phyloP scores from a whole-genome alignment of 2,113 vertebrate species.

The Osmerus mordax region DNA sequence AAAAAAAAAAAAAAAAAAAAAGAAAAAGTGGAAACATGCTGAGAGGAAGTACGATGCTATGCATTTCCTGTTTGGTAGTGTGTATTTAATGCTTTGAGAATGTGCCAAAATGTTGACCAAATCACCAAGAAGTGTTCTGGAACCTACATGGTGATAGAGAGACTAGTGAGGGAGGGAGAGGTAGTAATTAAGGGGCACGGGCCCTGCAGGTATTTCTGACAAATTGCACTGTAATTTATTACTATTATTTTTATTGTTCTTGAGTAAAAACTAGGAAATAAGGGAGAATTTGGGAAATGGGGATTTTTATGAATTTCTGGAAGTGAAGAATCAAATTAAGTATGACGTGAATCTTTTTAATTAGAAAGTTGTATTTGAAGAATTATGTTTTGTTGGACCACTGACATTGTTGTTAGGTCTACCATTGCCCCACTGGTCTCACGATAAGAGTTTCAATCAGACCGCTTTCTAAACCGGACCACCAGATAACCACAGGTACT shows the following conservation, averaged over 20 bases:
- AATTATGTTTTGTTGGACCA: conserved; percentile 34
- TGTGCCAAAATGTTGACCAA: conserved; percentile 55
- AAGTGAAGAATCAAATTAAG: conserved; percentile 25
- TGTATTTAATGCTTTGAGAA: conserved; percentile 24
- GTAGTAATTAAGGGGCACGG: conserved; percentile 14
- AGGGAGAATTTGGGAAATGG: conserved; percentile 19
- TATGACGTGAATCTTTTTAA: conserved; percentile 14
- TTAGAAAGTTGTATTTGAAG: conserved; percentile 36
- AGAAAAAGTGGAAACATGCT: neutral
- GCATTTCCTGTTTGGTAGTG: conserved; percentile 10
- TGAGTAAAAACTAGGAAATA: conserved; percentile 30
- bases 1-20: no score
- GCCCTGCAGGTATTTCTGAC: conserved; percentile 49
- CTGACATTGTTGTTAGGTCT: conserved; percentile 22
- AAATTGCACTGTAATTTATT: conserved; percentile 73
- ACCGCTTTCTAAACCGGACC: conserved; percentile 39
- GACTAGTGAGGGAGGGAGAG: neutral
- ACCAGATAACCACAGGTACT: conserved; percentile 44
- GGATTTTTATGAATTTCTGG: conserved; percentile 39
- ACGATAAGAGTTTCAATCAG: conserved; percentile 26
- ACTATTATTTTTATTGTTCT: conserved; percentile 55
- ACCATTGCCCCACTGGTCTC: conserved; percentile 27
- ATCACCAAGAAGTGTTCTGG: conserved; percentile 6
- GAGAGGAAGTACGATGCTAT: conserved; percentile 7
- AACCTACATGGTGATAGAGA: neutral